Percentiles rank a stretch among this genome's conserved stretches.
Conservation (phyloP, 92 coral and sea anemone species). For the Pocillopora grandis region DNA sequence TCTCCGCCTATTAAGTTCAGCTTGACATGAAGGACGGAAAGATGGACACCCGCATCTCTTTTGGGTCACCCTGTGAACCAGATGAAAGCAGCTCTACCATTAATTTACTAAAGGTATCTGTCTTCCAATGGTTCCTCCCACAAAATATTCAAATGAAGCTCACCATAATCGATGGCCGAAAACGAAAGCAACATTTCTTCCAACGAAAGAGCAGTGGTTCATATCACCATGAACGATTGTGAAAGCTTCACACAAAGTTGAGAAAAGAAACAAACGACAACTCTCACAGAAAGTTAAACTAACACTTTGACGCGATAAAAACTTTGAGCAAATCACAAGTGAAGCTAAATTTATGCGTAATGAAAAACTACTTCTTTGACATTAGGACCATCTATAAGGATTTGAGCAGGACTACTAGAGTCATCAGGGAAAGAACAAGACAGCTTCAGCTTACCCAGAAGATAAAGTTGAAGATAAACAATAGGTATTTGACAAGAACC, state of each 20-base stretch:
- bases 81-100: not conserved
- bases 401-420: no score
- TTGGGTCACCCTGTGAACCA: not conserved
- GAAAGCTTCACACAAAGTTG: no score
- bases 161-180: not conserved
- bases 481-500: slow-evolving; percentile 75
- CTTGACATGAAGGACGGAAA: not conserved
- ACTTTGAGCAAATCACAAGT: slow-evolving; percentile 3
- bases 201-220: not conserved
- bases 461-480: slow-evolving; percentile 77
- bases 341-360: not conserved
- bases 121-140: not conserved
- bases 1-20: not conserved
- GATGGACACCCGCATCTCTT: not conserved
- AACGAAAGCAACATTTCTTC: not conserved
- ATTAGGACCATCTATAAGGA: no score
- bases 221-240: no score
- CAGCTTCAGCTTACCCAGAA: slow-evolving; percentile 76
- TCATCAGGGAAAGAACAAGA: not conserved
- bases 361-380: not conserved
- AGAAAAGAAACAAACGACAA: no score
- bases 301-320: not conserved
- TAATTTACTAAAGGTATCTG: not conserved
- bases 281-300: not conserved
- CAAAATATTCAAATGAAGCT: not conserved